Percentiles rank a stretch among this genome's conserved stretches.
Conservation (phyloP, 2,888 invertebrate genomes). For the Ctena decussata region DNA sequence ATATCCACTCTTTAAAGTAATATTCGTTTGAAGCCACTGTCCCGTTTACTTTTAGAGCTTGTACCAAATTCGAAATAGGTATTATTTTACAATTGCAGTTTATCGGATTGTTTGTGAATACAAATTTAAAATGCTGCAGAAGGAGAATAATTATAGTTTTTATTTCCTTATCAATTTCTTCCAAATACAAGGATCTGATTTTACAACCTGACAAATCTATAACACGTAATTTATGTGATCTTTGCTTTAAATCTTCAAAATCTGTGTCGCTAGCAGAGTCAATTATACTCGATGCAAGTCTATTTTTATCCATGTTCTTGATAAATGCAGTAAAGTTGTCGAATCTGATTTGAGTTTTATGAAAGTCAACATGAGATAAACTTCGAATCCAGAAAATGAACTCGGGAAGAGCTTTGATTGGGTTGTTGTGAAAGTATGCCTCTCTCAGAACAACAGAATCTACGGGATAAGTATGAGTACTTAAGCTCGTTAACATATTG, state of each 20-base stretch:
- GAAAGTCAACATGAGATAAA: conserved; percentile 20
- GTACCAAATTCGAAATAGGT: conserved; percentile 38
- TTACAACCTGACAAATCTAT: conserved; percentile 32
- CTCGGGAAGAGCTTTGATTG: conserved; percentile 21
- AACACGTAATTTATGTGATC: conserved; percentile 3
- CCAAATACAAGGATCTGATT: not conserved
- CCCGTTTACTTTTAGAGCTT: not conserved
- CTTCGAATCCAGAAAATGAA: conserved; percentile 41
- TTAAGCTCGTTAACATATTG: not conserved
- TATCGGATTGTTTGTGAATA: conserved; percentile 47
- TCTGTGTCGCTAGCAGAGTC: conserved; percentile 37
- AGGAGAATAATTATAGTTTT: conserved; percentile 24
- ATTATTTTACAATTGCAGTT: conserved; percentile 57
- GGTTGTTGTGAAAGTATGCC: conserved; percentile 33
- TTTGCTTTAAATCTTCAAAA: conserved; percentile 9
- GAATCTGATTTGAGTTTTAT: conserved; percentile 26
- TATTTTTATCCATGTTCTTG: conserved; percentile 4
- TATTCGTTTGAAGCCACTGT: conserved; percentile 48
- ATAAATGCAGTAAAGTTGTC: conserved; percentile 29
- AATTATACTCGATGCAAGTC: conserved; percentile 19
- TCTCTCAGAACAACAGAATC: conserved; percentile 23
- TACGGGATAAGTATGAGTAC: conserved; percentile 21
- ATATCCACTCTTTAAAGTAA: conserved; percentile 61
- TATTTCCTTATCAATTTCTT: not conserved
- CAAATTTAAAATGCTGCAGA: conserved; percentile 56